Conservation (phyloP, 2,113 vertebrate genomes). For the Solenodon paradoxus region DNA sequence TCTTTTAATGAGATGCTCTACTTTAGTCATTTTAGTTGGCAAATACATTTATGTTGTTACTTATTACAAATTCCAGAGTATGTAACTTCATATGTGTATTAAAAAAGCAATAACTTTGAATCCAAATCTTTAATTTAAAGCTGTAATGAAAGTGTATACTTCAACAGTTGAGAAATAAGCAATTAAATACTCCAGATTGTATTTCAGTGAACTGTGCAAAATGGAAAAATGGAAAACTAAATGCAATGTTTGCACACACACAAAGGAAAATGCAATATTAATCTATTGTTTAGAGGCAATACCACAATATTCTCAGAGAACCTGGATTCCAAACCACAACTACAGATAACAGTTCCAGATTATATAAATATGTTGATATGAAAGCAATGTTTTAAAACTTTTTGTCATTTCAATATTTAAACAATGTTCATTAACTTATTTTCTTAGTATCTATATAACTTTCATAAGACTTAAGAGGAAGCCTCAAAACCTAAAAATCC, state of each 20-base stretch:
- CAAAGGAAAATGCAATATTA: not conserved
- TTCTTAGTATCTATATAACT: not conserved
- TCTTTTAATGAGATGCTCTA: constrained; percentile 32
- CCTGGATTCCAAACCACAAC: not conserved
- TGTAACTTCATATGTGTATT: not conserved
- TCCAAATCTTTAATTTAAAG: constrained; percentile 53
- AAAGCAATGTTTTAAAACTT: not conserved
- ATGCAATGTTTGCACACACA: not conserved
- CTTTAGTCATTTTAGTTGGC: not conserved
- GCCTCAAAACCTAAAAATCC: not conserved
- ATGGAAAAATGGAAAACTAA: not conserved
- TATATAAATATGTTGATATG: not conserved
- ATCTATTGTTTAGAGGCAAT: not conserved
- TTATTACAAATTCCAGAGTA: not conserved
- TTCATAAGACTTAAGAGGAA: not conserved
- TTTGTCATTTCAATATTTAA: not conserved
- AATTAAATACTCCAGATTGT: not conserved
- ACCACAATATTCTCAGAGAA: not conserved
- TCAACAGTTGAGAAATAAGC: not conserved
- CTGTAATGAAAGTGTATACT: not conserved
- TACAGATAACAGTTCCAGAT: not conserved
- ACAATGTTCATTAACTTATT: not conserved
- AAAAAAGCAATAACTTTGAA: constrained; percentile 36
- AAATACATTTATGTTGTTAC: not conserved
- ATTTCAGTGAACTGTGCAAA: not conserved